Base-by-base conservation (phyloP, 2,797 vertebrate genomes). In the Alectoris magna region DNA sequence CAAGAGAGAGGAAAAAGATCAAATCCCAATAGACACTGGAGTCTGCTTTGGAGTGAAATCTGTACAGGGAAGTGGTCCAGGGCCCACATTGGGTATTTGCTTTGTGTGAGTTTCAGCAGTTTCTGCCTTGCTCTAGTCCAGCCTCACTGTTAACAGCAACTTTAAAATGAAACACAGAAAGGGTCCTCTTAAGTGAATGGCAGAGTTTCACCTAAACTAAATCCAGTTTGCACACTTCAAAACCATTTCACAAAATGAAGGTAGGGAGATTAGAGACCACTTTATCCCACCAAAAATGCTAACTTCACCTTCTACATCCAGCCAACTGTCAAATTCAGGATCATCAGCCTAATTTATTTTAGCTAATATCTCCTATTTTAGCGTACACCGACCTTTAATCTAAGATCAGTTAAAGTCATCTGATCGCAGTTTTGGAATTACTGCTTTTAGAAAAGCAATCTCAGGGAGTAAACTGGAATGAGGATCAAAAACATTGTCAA, bases 51-150 rank as follows among this genome's bases (percentile, higher is more conserved):
- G 29, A 43, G 62, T 43, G 38, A 70, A 39, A 39, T 31, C 36
- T 22, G 27, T 7, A 31, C 14, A 22, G 36, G 23, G 22, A 48
- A 68, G 16, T 48, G 15, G 8, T 0, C 38, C 70, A 4, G 18
- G 41, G 77, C 39, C 26, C 59, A 1, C 3, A 9, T 0, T 0
- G 5, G 18, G 0, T 1, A 4, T 53, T 38, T 78, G 39, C 22
- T 14, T 26, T 31, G 2, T 1, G 0, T 2, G 9, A 2, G 1
- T 55, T 17, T 14, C 44, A 84, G 23, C 16, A 56, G 24, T 4
- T 91, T 34, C 64, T 58, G 18, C 24, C 44, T 23, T 59, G 60
- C 14, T 58, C 58, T 79, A 66, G 10, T 26, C 43, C 13, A 4
- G 12, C 11, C 29, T 46, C n/a, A 15, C 2, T 9, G 6, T 51